These are phyloP conservation scores for Pelecanus crispus DNA, from an alignment of 2,113 vertebrate species.

Conservation along the genomic window DNA sequence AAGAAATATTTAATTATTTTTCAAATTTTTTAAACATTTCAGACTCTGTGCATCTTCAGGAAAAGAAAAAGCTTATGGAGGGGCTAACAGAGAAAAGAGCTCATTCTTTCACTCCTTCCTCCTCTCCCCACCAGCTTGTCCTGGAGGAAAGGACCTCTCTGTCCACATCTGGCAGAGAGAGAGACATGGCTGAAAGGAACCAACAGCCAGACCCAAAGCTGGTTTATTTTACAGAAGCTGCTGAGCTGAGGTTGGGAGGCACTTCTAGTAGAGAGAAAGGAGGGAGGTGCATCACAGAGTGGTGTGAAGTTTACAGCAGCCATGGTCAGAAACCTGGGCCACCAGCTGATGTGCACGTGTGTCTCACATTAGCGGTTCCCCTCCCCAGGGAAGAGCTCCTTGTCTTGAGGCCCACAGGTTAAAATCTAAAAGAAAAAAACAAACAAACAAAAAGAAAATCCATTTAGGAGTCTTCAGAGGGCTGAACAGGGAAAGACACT, in stretches of 20 bases:
- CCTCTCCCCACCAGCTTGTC: background rate
- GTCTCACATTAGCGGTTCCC: fast-evolving
- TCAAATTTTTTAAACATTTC: background rate
- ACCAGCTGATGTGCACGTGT: background rate
- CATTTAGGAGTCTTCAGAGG: background rate
- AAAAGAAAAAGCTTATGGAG: background rate
- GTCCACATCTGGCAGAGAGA: background rate
- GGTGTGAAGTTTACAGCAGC: background rate
- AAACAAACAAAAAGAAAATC: background rate
- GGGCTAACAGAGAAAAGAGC: background rate
- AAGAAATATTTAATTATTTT: background rate
- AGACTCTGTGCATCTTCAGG: background rate
- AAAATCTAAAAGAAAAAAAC: background rate
- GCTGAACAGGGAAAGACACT: background rate
- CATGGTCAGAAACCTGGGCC: background rate
- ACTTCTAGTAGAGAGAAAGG: background rate
- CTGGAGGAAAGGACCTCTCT: background rate
- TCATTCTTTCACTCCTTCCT: fast-evolving
- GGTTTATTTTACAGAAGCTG: background rate
- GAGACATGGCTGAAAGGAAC: background rate
- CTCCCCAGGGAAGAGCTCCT: background rate
- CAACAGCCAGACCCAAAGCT: background rate
- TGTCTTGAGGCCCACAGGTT: background rate
- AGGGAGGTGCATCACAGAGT: background rate
- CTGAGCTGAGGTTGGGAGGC: background rate